These are phyloP conservation scores for Aphis gossypii DNA, from an alignment of 1,140 invertebrate species.

Conservation along the genomic window DNA sequence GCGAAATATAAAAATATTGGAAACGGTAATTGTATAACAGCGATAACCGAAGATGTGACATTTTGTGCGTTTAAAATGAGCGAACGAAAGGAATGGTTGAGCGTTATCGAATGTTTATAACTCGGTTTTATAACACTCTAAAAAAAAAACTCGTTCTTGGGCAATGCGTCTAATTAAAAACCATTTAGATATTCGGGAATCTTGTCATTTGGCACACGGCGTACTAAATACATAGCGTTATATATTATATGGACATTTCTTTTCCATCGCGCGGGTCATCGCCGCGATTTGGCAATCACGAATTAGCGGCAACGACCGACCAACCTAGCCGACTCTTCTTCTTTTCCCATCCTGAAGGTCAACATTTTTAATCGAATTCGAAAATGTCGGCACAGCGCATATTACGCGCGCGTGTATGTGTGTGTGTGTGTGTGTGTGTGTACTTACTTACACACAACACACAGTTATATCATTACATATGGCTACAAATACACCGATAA, in stretches of 20 bases:
- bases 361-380: slow-evolving; percentile 14
- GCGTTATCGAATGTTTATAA: background rate
- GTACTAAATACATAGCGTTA: background rate
- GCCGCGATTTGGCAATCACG: background rate
- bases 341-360: background rate
- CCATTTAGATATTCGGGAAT: slow-evolving; percentile 13
- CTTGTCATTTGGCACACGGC: background rate
- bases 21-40: background rate
- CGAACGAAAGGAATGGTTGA: background rate
- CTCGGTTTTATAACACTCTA: background rate
- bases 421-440: background rate
- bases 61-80: background rate
- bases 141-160: background rate
- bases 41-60: background rate
- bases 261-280: background rate
- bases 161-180: slow-evolving; percentile 14
- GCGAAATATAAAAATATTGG: background rate
- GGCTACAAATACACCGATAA: background rate
- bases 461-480: background rate
- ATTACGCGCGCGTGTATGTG: background rate
- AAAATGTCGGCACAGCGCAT: background rate
- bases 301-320: background rate
- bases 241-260: background rate
- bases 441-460: background rate
- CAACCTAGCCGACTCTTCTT: background rate